Conservation (phyloP, 2,113 vertebrate genomes). For the Vulpes lagopus region DNA sequence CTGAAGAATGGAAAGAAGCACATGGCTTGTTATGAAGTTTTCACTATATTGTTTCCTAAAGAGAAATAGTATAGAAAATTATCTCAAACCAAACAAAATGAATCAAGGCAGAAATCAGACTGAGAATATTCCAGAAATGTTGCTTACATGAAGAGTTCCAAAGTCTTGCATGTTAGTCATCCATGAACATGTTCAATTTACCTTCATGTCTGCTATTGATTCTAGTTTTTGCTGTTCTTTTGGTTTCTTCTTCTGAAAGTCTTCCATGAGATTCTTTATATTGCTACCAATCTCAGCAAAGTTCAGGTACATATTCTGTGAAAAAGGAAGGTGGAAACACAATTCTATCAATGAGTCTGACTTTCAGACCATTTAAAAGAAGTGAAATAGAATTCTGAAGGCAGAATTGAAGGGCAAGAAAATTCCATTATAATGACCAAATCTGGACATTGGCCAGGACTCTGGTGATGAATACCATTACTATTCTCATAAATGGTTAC, state of each 20-base stretch:
- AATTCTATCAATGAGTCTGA: slow-evolving; percentile 38
- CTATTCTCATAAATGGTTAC: slow-evolving; percentile 56
- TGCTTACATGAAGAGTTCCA: slow-evolving; percentile 43
- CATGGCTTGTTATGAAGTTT: slow-evolving; percentile 33
- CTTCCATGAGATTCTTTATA: slow-evolving; percentile 99
- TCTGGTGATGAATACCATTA: slow-evolving; percentile 47
- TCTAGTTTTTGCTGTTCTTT: slow-evolving; percentile 98
- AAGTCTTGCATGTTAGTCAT: slow-evolving; percentile 40
- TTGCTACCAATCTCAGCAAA: slow-evolving; percentile 98
- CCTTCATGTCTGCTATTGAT: slow-evolving; percentile 99
- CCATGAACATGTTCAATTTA: slow-evolving; percentile 71
- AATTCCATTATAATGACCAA: slow-evolving; percentile 68
- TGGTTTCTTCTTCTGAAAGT: slow-evolving; percentile 97
- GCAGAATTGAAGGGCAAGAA: slow-evolving; percentile 58
- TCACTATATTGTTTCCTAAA: slow-evolving; percentile 11
- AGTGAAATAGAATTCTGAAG: slow-evolving; percentile 52
- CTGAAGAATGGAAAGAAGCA: slow-evolving; percentile 47
- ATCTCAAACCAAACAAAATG: slow-evolving; percentile 41
- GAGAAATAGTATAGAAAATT: slow-evolving; percentile 49
- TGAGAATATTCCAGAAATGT: slow-evolving; percentile 54
- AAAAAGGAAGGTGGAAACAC: neutral
- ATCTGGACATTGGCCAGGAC: slow-evolving; percentile 50
- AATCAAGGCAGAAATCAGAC: slow-evolving; percentile 51
- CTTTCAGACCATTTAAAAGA: slow-evolving; percentile 44
- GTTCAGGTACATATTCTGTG: slow-evolving; percentile 98